A percentile compares a stretch with the other conserved stretches of the same genome.
Conservation (phyloP, 2,797 vertebrate species). For the Tragelaphus oryx region DNA sequence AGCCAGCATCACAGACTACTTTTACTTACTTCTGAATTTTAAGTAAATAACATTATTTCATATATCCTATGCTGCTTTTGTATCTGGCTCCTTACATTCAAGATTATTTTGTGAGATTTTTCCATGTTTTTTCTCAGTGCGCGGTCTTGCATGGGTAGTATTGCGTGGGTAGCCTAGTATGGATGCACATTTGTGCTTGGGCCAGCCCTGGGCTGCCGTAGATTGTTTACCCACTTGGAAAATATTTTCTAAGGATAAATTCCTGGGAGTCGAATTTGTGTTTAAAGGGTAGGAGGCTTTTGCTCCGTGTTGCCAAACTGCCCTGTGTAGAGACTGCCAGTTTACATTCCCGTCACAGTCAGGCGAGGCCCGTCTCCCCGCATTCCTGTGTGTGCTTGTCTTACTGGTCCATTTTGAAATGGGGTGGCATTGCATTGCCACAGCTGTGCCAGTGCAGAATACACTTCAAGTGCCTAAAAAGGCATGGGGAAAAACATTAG, state of each 20-base stretch:
- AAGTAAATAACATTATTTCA: background rate
- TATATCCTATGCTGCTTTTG: background rate
- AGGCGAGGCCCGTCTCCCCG: background rate
- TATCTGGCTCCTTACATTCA: background rate
- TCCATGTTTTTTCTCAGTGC: background rate
- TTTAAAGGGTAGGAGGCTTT: background rate
- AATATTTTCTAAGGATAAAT: background rate
- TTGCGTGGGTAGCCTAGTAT: rapidly evolving
- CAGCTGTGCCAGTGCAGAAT: background rate
- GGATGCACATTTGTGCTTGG: background rate
- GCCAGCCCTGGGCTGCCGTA: background rate
- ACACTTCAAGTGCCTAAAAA: background rate
- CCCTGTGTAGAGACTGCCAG: background rate
- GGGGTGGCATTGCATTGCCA: rapidly evolving
- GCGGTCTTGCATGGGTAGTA: background rate
- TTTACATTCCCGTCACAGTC: background rate
- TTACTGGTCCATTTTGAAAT: background rate
- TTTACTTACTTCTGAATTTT: background rate
- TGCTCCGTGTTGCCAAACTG: rapidly evolving
- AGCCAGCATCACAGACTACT: too few species aligned
- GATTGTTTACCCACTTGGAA: background rate
- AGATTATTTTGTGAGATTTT: background rate
- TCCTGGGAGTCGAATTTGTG: background rate
- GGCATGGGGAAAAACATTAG: background rate
- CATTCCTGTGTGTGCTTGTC: background rate